Percentiles rank a stretch among this genome's conserved stretches.
phyloP scores from a whole-genome alignment of 1,140 invertebrate genomes.

The Drosophila nebulosa region DNA sequence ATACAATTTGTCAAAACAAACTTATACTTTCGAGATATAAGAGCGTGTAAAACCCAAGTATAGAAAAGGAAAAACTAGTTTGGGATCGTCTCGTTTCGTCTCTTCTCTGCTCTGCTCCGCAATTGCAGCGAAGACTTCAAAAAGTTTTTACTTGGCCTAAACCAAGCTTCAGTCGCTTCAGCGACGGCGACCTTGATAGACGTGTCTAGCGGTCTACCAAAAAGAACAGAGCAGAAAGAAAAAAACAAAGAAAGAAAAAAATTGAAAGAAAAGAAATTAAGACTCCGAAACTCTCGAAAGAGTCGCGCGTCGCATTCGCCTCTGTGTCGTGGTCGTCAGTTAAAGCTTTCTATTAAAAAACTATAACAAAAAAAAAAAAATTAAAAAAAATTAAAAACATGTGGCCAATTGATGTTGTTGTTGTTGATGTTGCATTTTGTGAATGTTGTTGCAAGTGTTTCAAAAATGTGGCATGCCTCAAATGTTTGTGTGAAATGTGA shows the following conservation, averaged over 20 bases:
- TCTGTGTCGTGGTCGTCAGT: constrained; percentile 22
- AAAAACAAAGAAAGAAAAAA: neutral
- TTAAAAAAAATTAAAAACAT: constrained; percentile 21
- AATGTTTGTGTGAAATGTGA: constrained; percentile 35
- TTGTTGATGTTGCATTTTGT: constrained; percentile 35
- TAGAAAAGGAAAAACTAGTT: constrained; percentile 56
- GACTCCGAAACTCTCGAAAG: neutral
- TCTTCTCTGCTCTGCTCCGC: constrained; percentile 32
- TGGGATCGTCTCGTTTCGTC: constrained; percentile 55
- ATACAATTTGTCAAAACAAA: constrained; percentile 77
- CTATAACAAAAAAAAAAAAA: neutral
- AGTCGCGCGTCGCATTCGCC: constrained; percentile 17
- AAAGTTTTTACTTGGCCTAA: neutral
- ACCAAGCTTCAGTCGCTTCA: constrained; percentile 66
- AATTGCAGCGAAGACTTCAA: neutral
- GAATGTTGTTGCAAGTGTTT: constrained; percentile 56
- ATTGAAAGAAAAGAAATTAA: constrained; percentile 8
- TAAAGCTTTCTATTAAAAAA: constrained; percentile 42
- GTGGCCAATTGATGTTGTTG: constrained; percentile 42
- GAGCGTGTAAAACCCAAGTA: constrained; percentile 42
- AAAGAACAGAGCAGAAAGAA: too few species aligned
- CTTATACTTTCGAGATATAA: constrained; percentile 77
- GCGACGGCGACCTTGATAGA: constrained; percentile 81
- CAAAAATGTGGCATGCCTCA: constrained; percentile 47
- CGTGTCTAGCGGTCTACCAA: constrained; percentile 58